These are phyloP conservation scores for Caenorhabditis plicata DNA, from an alignment of 2,888 invertebrate genomes.

Conservation along the genomic window DNA sequence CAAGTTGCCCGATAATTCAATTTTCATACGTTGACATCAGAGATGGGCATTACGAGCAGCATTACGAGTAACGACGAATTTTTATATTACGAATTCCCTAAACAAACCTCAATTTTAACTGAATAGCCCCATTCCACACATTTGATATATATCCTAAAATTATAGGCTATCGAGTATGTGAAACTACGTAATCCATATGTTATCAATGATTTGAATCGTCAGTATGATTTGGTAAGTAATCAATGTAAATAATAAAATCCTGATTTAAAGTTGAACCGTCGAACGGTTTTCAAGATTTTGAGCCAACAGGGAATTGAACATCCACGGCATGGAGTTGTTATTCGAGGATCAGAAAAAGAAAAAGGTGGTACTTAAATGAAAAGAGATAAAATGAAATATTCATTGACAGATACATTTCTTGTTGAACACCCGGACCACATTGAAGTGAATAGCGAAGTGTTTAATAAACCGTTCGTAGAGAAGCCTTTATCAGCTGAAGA, in stretches of 20 bases:
- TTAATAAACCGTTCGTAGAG: slow-evolving; percentile 87
- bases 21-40: too few relatives aligned
- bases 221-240: slow-evolving; percentile 83
- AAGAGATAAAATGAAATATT: not conserved
- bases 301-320: slow-evolving; percentile 93
- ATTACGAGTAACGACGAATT: too few relatives aligned
- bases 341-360: slow-evolving; percentile 74
- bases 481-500: slow-evolving; percentile 99
- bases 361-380: slow-evolving; percentile 24
- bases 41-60: too few relatives aligned
- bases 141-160: not conserved
- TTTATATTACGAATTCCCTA: too few relatives aligned
- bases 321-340: slow-evolving; percentile 93
- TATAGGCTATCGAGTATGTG: slow-evolving; percentile 79
- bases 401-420: slow-evolving; percentile 42
- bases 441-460: slow-evolving; percentile 64
- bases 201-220: slow-evolving; percentile 96
- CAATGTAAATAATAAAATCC: not conserved
- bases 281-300: slow-evolving; percentile 91
- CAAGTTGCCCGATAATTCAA: too few relatives aligned
- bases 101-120: too few relatives aligned
- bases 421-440: slow-evolving; percentile 59
- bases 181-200: slow-evolving; percentile 90
- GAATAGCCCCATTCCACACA: too few relatives aligned
- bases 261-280: slow-evolving; percentile 69